Evolutionary conservation across 2,113 vertebrate species (phyloP), one percentile per base, ranked within the genome.

Genomic region (Poeciliopsis occidentalis): DNA sequence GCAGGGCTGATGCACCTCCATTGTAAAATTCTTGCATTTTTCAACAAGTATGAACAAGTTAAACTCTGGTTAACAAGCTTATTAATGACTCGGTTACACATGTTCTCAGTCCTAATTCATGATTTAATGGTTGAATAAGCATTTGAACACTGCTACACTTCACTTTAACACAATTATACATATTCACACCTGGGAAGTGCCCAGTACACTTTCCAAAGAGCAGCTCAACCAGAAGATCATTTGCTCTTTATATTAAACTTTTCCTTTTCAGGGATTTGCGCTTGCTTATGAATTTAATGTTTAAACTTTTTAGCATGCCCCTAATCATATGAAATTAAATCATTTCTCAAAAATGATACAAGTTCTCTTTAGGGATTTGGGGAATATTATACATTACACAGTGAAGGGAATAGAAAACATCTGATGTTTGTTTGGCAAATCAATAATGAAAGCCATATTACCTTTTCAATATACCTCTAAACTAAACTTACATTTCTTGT

Each of bases 71-170:
- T 87, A 71, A 86, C 70, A 64, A 67, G 71, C 31, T 78, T 78
- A 80, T 82, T 76, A 81, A 83, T 61, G 5, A 39, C 26, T 69
- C 15, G 15, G 73, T 76, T 61, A 8, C 62, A 76, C 66, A 15
- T 8, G 27, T 73, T 78, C 73, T 84, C 76, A 85, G 83, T 29
- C 69, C 78, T 84, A 64, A 83, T 89, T 82, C 62, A 78, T 79
- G 12, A 3, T 13, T 65, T 27, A 22, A 3, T 22, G 70, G 39
- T 63, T 84, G 34, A 79, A 68, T 61, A 63, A 75, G 39, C 44
- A 11, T 64, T 84, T 73, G 60, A 72, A 51, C 51, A 44, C 29
- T 0, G 26, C 32, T 2, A 3, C 67, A 37, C 69, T 84, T 79
- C 39, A 67, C 64, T 64, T 83, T 81, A 19, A 75, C 75, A 67